Base-by-base conservation (phyloP, 2,797 vertebrate genomes). In the Brachymystax lenok region DNA sequence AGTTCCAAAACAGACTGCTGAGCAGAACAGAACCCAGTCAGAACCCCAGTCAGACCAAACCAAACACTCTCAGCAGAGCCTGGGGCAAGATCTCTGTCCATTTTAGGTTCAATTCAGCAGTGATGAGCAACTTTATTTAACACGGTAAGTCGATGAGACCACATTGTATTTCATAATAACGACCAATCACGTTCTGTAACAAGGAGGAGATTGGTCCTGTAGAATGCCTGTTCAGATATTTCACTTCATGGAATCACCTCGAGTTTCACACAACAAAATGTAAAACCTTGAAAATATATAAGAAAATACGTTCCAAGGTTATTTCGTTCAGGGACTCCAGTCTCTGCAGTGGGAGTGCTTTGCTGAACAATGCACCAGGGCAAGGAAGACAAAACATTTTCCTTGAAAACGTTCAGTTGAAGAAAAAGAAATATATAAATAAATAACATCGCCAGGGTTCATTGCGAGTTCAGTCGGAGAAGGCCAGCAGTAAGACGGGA, bases 381-480 rank as follows among this genome's bases (percentile, higher is more conserved):
- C 80, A 74, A 30, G 79, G 83, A 74, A 80, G 76, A 24, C 74
- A 69, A 67, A 78, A 83, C 64, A 82, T 79, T 82, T 71, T 83
- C 59, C 72, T 14, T 52, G 1, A 74, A 85, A 46, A 80, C 71
- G 59, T 59, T 6, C 17, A 8, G 46, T 69, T 28, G 69, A 67
- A 77, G 86, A 76, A 83, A 70, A 81, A 40, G 12, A 46, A 46
- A 13, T 46, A 46, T 3, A 46, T 46, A 79, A 3, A 46, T 80
- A 86, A 84, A 85, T 78, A 82, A 77, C 40, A 83, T 33, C 17
- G 13, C 54, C 68, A 52, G 70, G 86, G 89, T 91, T 93, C 87
- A 90, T 68, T 56, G 8, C 0, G 54, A 92, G 88, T 91, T 92
- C 85, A 92, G 78, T 69, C 24, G 71, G 63, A 74, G 76, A 87